Evolutionary conservation across 2,797 vertebrate species (phyloP).

Genomic region (Loris lydekkerianus): DNA sequence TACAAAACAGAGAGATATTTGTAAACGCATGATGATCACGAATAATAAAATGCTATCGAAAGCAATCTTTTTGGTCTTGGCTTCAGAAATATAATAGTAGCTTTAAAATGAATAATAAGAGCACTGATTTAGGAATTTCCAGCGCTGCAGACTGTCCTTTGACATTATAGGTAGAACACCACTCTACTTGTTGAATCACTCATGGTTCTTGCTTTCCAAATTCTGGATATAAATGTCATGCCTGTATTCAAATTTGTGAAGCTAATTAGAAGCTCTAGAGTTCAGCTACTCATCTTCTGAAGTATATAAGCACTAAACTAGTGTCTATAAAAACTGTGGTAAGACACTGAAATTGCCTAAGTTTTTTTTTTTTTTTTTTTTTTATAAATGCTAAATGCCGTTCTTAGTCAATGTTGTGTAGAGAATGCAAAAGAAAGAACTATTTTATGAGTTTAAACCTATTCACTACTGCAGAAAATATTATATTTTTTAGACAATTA

Average conservation of each 20-base stretch:
- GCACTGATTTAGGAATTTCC: constrained; percentile 58
- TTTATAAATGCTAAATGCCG: not conserved
- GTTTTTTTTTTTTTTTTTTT: not conserved
- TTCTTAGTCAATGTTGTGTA: not conserved
- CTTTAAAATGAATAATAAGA: not conserved
- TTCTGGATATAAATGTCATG: constrained; percentile 76
- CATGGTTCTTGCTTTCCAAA: constrained; percentile 64
- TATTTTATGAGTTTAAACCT: not conserved
- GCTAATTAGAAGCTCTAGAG: constrained; percentile 71
- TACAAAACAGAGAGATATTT: not conserved
- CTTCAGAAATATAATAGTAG: not conserved
- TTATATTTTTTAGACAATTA: not conserved
- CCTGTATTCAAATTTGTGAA: constrained; percentile 76
- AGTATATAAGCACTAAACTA: constrained; percentile 61
- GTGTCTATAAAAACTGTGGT: constrained; percentile 21
- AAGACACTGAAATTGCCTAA: constrained; percentile 5
- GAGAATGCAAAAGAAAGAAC: not conserved
- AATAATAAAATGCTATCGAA: not conserved
- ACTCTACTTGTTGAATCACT: constrained; percentile 70
- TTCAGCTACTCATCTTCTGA: constrained; percentile 36
- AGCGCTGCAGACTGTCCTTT: constrained; percentile 54
- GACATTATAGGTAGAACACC: constrained; percentile 39
- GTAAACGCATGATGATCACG: not conserved
- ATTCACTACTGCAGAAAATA: not conserved
- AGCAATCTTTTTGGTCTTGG: not conserved